Percentiles rank a stretch among this genome's conserved stretches.
These are phyloP conservation scores for Spinus olivaceus DNA, from an alignment of 2,797 vertebrate genomes.

Conservation along the genomic window DNA sequence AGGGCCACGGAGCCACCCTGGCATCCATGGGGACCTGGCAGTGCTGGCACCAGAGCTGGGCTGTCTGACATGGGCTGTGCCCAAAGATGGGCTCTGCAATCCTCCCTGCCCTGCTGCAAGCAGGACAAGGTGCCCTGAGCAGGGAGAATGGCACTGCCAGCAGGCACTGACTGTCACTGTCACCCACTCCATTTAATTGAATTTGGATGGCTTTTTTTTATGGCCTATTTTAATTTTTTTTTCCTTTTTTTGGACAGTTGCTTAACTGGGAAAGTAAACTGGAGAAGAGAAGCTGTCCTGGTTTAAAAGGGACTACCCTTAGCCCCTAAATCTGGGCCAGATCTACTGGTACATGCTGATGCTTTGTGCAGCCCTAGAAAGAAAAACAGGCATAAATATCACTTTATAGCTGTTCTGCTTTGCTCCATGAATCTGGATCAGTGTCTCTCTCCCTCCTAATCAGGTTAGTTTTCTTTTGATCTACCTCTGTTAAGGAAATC, in stretches of 20 bases:
- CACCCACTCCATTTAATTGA: neutral
- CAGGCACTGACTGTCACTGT: neutral
- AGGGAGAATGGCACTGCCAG: neutral
- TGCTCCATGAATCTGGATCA: slow-evolving; percentile 3
- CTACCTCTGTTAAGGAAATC: neutral
- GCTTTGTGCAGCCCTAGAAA: neutral
- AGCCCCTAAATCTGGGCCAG: neutral
- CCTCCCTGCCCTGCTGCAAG: fast-evolving
- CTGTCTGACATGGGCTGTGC: neutral
- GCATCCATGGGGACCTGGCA: neutral
- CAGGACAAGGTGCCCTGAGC: neutral
- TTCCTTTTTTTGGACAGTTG: neutral
- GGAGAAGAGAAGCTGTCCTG: neutral
- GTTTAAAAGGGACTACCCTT: neutral
- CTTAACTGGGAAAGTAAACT: neutral
- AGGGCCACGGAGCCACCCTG: fast-evolving
- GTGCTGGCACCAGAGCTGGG: neutral
- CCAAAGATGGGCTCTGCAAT: neutral
- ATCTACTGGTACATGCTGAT: neutral
- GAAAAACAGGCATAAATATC: slow-evolving; percentile 6
- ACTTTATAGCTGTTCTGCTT: neutral
- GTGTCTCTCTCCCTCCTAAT: slow-evolving; percentile 10
- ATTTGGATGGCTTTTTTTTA: neutral
- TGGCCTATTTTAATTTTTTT: neutral
- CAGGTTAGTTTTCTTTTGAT: slow-evolving; percentile 22